Percentiles rank a stretch among this genome's conserved stretches.
phyloP scores from a whole-genome alignment of 2,888 invertebrate genomes.

The Synanthedon andrenaeformis region DNA sequence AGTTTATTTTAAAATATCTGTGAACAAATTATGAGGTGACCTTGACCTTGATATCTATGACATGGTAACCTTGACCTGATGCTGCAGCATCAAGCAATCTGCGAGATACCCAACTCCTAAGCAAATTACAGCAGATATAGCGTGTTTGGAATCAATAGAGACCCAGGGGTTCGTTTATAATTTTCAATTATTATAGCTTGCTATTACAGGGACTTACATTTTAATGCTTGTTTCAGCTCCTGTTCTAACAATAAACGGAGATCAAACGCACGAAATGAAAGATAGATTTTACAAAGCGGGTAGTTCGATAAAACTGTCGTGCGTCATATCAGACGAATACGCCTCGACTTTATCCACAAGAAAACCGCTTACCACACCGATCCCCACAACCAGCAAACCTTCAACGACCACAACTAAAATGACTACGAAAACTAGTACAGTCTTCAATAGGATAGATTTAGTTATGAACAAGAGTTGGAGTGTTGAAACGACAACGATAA shows the following conservation, averaged over 20 bases:
- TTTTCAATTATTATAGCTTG: too few species aligned
- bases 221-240: conserved; percentile 69
- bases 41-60: too few species aligned
- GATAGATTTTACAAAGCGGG: conserved; percentile 82
- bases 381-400: conserved; percentile 34
- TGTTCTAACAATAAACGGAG: conserved; percentile 77
- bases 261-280: conserved; percentile 76
- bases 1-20: too few species aligned
- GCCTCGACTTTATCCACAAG: conserved; percentile 36
- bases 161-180: too few species aligned
- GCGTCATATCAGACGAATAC: conserved; percentile 63
- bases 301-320: conserved; percentile 78
- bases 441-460: conserved; percentile 62
- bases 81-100: too few species aligned
- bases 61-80: too few species aligned
- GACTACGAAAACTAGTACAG: conserved; percentile 54
- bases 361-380: conserved; percentile 25
- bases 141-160: too few species aligned
- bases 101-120: too few species aligned
- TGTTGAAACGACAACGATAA: conserved; percentile 57
- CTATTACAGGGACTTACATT: too few species aligned
- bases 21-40: too few species aligned
- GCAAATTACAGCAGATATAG: too few species aligned
- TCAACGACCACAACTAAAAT: conserved; percentile 49
- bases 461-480: conserved; percentile 67